phyloP scores from a whole-genome alignment of 2,113 vertebrate genomes.

The Pavo muticus region DNA sequence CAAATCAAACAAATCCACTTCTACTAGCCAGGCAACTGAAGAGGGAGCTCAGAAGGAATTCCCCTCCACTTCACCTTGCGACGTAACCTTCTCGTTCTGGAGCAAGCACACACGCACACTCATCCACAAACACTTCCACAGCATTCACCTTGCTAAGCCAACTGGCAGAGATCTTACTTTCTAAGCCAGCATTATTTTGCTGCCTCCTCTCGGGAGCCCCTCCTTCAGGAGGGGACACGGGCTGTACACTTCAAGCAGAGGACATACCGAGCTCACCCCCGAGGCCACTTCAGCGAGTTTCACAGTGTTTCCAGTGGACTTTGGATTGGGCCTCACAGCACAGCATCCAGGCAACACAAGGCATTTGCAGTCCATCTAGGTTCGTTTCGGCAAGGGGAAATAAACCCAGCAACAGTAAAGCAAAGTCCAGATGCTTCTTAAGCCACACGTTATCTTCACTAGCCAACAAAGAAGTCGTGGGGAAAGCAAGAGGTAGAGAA shows the following conservation, averaged over 20 bases:
- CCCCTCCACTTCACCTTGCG: slow-evolving; percentile 55
- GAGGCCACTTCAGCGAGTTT: neutral
- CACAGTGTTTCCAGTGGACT: slow-evolving; percentile 48
- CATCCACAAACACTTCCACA: neutral
- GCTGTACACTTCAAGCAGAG: neutral
- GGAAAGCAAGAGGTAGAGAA: slow-evolving; percentile 38
- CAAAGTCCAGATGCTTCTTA: slow-evolving; percentile 52
- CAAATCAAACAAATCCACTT: slow-evolving; percentile 56
- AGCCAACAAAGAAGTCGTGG: slow-evolving; percentile 43
- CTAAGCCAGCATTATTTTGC: slow-evolving; percentile 1
- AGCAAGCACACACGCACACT: neutral
- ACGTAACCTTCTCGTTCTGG: neutral
- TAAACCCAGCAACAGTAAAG: slow-evolving; percentile 42
- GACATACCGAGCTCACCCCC: neutral
- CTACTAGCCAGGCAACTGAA: neutral
- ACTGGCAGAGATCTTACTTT: neutral
- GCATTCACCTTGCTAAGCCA: neutral
- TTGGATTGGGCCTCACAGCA: slow-evolving; percentile 52
- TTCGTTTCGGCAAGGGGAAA: slow-evolving; percentile 47
- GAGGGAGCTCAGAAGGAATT: slow-evolving; percentile 54
- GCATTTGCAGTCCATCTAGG: slow-evolving; percentile 43
- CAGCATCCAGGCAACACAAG: slow-evolving; percentile 49
- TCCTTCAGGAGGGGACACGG: neutral
- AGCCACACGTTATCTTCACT: slow-evolving; percentile 53
- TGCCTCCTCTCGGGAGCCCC: neutral